phyloP scores from a whole-genome alignment of 2,797 vertebrate species.

The Melanotaenia nigrans region DNA sequence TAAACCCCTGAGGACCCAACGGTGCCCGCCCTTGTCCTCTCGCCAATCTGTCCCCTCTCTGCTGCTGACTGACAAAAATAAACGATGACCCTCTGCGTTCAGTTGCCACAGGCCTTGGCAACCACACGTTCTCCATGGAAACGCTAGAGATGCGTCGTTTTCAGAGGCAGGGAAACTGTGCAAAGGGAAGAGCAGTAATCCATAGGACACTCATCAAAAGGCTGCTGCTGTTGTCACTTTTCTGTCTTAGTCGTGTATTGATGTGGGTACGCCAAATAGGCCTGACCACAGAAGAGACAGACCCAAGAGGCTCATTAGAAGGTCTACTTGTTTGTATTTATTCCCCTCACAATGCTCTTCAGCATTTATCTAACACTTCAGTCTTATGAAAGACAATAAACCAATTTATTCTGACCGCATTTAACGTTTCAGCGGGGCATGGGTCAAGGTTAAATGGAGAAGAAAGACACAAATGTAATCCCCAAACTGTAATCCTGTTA shows the following conservation, averaged over 20 bases:
- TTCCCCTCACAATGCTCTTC: constrained; percentile 30
- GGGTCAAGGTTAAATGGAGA: constrained; percentile 72
- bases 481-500: constrained; percentile 83
- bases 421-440: constrained; percentile 18
- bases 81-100: constrained; percentile 81
- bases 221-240: constrained; percentile 55
- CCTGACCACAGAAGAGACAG: constrained; percentile 26
- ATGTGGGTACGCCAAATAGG: constrained; percentile 20
- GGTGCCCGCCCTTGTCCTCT: constrained; percentile 17
- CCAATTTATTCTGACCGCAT: constrained; percentile 10
- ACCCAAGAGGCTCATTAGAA: constrained; percentile 55
- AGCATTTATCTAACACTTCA: constrained; percentile 37
- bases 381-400: constrained; percentile 27
- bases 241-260: constrained; percentile 24
- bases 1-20: constrained; percentile 26
- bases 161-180: constrained; percentile 56
- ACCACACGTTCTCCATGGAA: constrained; percentile 81
- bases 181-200: constrained; percentile 48
- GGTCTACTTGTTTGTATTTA: constrained; percentile 35
- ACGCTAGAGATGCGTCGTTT: constrained; percentile 60
- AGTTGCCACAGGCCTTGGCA: constrained; percentile 77
- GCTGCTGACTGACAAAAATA: constrained; percentile 77
- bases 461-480: constrained; percentile 75
- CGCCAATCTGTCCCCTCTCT: constrained; percentile 33
- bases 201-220: constrained; percentile 59